These are phyloP conservation scores for Sciaenops ocellatus DNA, from an alignment of 2,797 vertebrate genomes.

Conservation along the genomic window DNA sequence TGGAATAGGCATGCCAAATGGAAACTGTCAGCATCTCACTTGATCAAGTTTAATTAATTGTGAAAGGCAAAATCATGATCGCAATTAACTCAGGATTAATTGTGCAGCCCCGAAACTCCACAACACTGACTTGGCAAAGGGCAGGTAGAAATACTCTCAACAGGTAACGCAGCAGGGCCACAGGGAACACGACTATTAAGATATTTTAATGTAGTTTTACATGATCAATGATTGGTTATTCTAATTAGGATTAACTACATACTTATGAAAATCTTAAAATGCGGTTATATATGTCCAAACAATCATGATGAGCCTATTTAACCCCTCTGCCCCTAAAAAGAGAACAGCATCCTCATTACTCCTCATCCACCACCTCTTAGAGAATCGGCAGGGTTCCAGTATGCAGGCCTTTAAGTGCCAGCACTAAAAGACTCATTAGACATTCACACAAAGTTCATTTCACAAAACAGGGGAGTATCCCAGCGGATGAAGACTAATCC, in stretches of 20 bases:
- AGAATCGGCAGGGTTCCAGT: slow-evolving; percentile 16
- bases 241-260: neutral
- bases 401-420: neutral
- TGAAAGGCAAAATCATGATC: slow-evolving; percentile 51
- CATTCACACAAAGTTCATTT: slow-evolving; percentile 37
- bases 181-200: neutral
- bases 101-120: neutral
- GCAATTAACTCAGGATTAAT: slow-evolving; percentile 59
- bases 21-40: slow-evolving; percentile 60
- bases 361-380: neutral
- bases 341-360: neutral
- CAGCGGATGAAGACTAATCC: slow-evolving; percentile 25
- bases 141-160: neutral
- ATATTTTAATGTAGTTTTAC: neutral
- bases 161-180: slow-evolving; percentile 8
- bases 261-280: neutral
- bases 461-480: slow-evolving; percentile 20
- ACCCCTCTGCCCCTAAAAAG: neutral
- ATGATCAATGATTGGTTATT: neutral
- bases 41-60: slow-evolving; percentile 62
- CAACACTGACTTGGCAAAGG: slow-evolving; percentile 2
- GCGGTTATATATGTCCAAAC: neutral
- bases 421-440: slow-evolving; percentile 28
- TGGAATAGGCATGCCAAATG: slow-evolving; percentile 34
- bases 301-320: neutral